These are phyloP conservation scores for Morpho deidamia DNA, from an alignment of 2,888 invertebrate species.

Conservation along the genomic window DNA sequence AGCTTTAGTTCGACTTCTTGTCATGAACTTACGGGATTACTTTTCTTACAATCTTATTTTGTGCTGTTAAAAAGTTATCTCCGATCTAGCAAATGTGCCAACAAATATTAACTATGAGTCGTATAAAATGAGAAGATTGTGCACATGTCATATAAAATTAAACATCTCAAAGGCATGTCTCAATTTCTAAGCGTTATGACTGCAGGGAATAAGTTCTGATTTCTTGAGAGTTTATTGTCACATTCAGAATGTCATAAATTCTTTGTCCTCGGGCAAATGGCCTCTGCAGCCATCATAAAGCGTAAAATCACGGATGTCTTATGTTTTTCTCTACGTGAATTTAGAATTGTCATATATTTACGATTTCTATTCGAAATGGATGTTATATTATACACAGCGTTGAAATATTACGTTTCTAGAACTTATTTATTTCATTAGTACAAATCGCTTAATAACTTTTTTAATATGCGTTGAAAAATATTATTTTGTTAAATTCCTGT, in stretches of 20 bases:
- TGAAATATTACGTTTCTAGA: too few species aligned
- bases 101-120: not conserved
- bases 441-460: too few species aligned
- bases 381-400: not conserved
- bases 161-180: slow-evolving; percentile 20
- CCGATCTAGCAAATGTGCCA: too few species aligned
- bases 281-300: slow-evolving; percentile 47
- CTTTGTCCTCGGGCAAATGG: slow-evolving; percentile 45
- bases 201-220: slow-evolving; percentile 31
- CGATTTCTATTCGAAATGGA: slow-evolving; percentile 1
- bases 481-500: too few species aligned
- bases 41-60: too few species aligned
- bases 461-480: too few species aligned
- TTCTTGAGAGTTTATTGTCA: slow-evolving; percentile 42
- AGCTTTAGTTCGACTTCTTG: too few species aligned
- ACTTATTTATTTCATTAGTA: too few species aligned
- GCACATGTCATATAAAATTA: slow-evolving; percentile 21
- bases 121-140: slow-evolving; percentile 1
- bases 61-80: too few species aligned
- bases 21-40: too few species aligned
- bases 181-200: slow-evolving; percentile 31
- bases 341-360: slow-evolving; percentile 4
- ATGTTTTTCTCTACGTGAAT: slow-evolving; percentile 17
- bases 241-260: slow-evolving; percentile 41
- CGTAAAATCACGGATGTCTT: slow-evolving; percentile 53